Base-by-base conservation (phyloP, 1,140 invertebrate species). In the Chironomus tepperi region DNA sequence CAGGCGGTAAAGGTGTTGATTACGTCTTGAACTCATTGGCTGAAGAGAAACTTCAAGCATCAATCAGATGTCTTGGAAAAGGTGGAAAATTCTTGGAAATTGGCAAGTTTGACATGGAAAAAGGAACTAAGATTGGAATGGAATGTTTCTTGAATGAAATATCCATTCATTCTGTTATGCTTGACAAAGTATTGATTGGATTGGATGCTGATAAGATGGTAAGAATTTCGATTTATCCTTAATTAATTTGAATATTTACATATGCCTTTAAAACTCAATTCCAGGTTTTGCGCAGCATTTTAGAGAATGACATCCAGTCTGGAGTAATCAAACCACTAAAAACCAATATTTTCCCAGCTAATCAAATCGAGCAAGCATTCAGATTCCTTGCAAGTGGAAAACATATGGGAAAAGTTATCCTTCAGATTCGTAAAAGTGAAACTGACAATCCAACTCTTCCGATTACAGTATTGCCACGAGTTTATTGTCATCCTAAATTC, bases 101-200 rank as follows among this genome's bases (percentile, higher is more conserved):
- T 42, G 91, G 91, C n/a, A 92, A 92, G 78, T 91, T 89, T 76
- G 91, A 93, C 80, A 84, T 91, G 76, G 84, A 83, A 0, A 87
- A 88, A 70, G 88, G 92, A 76, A 89, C 85, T 34, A 79, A 84
- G 18, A 82, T 92, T 19, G 88, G 88, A 80, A 89, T 89, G 88
- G 84, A 92, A 72, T 84, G 91, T 67, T 95, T 98, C 83, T 83
- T 90, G 43, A 90, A 90, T 74, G 95, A 95, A 79, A 88, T 91
- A 6, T 93, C 91, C 79, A 92, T 97, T 84, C 93, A 95, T 83
- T 93, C 94, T 64, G 90, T 97, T 75, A 87, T 95, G 79, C 86
- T 96, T 78, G 94, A 95, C 82, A 87, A 87, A 75, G 82, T 96
- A 73, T 90, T 92, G 79, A 83, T 80, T 74, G 80, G 83, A 75